Conservation (phyloP, 2,888 invertebrate genomes). For the Osedax fenrisi region DNA sequence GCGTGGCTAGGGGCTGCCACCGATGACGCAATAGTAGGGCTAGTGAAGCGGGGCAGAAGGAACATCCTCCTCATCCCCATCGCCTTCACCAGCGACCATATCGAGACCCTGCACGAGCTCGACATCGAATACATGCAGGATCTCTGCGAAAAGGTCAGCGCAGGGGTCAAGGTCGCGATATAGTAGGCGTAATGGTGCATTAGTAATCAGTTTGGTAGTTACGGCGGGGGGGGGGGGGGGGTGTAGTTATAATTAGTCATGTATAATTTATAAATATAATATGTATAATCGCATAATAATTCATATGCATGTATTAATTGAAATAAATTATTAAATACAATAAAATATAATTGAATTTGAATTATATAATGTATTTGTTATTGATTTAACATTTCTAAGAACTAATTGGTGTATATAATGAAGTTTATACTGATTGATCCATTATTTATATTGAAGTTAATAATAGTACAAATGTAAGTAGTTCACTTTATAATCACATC, state of each 20-base stretch:
- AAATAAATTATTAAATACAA: too few species aligned
- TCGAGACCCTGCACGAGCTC: slow-evolving; percentile 88
- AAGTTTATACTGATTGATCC: too few species aligned
- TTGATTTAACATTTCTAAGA: too few species aligned
- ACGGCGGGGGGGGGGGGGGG: neutral
- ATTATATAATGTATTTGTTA: too few species aligned
- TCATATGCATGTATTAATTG: too few species aligned
- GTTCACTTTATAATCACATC: too few species aligned
- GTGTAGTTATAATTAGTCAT: neutral
- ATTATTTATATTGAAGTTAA: too few species aligned
- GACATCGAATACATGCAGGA: slow-evolving; percentile 88
- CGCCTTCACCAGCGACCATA: slow-evolving; percentile 92
- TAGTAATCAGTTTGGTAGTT: neutral
- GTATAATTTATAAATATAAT: too few species aligned
- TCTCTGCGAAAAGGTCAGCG: slow-evolving; percentile 65
- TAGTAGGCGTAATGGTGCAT: neutral
- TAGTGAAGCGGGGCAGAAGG: slow-evolving; percentile 72
- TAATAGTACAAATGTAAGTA: too few species aligned
- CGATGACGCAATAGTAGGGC: slow-evolving; percentile 54
- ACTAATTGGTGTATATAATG: too few species aligned
- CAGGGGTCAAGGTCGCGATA: neutral
- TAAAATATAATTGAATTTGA: too few species aligned
- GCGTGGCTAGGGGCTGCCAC: slow-evolving; percentile 67
- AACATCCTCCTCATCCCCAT: slow-evolving; percentile 82
- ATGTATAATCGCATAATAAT: too few species aligned